Evolutionary conservation across 2,797 vertebrate genomes (phyloP).

Genomic region (Acrocephalus scirpaceus): DNA sequence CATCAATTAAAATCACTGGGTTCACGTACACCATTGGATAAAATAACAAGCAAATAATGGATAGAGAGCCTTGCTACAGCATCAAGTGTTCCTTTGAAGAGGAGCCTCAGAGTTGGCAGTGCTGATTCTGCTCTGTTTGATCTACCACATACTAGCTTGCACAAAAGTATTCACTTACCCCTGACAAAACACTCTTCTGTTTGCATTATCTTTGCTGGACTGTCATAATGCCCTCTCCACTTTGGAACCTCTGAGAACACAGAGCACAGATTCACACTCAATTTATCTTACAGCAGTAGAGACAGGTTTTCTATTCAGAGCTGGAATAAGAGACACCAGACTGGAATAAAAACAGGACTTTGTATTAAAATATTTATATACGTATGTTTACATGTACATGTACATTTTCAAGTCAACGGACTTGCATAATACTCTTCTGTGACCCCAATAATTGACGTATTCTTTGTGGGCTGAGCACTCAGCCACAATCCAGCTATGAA

Average conservation of each 20-base stretch:
- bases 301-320: not conserved
- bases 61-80: not conserved
- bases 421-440: not conserved
- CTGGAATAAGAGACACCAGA: not conserved
- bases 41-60: not conserved
- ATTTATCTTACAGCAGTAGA: not conserved
- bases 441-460: not conserved
- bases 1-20: not conserved
- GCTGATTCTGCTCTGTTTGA: not conserved
- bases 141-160: not conserved
- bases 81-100: not conserved
- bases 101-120: not conserved
- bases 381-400: rapidly evolving
- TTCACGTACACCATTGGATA: rapidly evolving
- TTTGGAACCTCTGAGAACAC: not conserved
- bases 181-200: not conserved
- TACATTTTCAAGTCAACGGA: not conserved
- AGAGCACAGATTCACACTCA: not conserved
- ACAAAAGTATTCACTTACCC: not conserved
- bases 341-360: not conserved
- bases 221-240: not conserved
- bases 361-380: not conserved
- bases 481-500: not conserved
- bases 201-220: not conserved
- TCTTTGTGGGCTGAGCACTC: not conserved